Evolutionary conservation across 2,888 invertebrate genomes (phyloP).

Genomic region (Lithosia quadra): DNA sequence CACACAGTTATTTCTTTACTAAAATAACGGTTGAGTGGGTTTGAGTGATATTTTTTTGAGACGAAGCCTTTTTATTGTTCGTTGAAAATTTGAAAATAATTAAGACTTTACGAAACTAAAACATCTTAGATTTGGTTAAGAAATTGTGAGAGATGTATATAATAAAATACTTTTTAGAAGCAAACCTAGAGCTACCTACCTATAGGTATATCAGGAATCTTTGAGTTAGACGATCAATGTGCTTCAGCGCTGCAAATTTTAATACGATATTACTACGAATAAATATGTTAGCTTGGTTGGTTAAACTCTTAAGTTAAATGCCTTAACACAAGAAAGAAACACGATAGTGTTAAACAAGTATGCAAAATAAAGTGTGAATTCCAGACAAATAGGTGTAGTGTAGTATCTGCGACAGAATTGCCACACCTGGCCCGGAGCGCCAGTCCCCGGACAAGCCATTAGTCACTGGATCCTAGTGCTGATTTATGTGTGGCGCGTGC

Average conservation of each 20-base stretch:
- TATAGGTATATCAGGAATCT: too few species aligned
- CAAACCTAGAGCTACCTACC: too few species aligned
- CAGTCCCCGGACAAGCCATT: conserved; percentile 8
- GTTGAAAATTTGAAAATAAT: background rate
- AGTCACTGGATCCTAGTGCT: conserved; percentile 16
- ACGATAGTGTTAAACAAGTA: background rate
- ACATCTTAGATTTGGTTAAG: background rate
- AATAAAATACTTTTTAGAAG: background rate
- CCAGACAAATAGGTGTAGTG: background rate
- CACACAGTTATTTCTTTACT: too few species aligned
- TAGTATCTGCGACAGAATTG: conserved; percentile 1
- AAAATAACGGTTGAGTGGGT: too few species aligned
- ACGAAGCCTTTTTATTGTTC: background rate
- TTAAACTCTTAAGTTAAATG: too few species aligned
- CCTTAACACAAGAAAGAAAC: background rate
- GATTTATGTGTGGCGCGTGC: conserved; percentile 11
- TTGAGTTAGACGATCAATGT: too few species aligned
- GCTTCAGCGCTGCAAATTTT: too few species aligned
- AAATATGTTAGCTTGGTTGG: too few species aligned
- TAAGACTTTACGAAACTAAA: background rate
- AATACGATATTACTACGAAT: too few species aligned
- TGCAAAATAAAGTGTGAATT: background rate
- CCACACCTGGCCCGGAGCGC: conserved; percentile 6
- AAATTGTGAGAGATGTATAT: background rate
- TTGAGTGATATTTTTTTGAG: too few species aligned